phyloP scores from a whole-genome alignment of 2,113 vertebrate genomes.

The Climacteris rufus region DNA sequence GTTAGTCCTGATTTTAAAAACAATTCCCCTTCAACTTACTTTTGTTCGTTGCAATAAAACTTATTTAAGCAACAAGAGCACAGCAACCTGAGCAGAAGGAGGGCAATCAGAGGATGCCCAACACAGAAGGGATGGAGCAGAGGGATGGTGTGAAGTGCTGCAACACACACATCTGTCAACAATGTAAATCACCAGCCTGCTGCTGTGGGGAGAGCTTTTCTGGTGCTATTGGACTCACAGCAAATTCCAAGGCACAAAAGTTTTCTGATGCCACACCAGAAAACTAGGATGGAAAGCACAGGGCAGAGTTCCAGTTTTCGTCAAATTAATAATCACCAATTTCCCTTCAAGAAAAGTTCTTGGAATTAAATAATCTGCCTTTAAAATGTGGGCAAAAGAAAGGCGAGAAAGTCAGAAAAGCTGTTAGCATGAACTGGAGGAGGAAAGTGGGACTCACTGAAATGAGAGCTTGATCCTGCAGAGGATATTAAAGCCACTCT shows the following conservation, averaged over 20 bases:
- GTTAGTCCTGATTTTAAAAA: background rate
- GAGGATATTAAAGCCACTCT: background rate
- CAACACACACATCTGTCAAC: conserved; percentile 59
- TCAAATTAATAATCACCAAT: background rate
- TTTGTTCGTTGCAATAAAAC: conserved; percentile 61
- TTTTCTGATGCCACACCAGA: background rate
- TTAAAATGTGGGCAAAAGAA: background rate
- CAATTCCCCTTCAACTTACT: background rate
- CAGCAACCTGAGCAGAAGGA: conserved; percentile 54
- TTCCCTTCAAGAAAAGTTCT: background rate
- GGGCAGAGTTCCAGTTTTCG: background rate
- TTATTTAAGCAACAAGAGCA: conserved; percentile 61
- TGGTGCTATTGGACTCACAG: background rate
- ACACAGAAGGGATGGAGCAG: conserved; percentile 63
- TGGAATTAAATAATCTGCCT: background rate
- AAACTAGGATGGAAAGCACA: background rate
- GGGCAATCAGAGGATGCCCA: background rate
- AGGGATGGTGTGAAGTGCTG: conserved; percentile 61
- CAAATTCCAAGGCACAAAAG: background rate
- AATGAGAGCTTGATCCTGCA: background rate
- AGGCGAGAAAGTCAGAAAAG: background rate
- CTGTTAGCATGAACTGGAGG: background rate
- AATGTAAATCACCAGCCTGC: conserved; percentile 42
- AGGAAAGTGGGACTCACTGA: background rate
- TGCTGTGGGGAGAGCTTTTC: background rate